Base-by-base conservation (phyloP, 2,113 vertebrate species). In the Oxygymnocypris stewartii region DNA sequence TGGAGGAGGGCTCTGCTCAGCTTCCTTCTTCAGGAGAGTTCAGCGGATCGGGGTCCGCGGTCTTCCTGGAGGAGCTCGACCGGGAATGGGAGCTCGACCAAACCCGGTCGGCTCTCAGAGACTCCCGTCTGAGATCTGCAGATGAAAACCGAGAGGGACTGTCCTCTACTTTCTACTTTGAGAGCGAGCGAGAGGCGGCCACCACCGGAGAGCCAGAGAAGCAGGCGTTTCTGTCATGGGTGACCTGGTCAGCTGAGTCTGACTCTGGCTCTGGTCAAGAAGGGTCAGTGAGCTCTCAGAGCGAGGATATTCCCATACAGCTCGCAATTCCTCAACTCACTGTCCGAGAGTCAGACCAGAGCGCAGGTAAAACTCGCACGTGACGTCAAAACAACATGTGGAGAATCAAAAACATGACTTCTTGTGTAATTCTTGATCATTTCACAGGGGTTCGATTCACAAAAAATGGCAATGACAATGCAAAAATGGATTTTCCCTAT, bases 31-130 rank as follows among this genome's bases (percentile, higher is more conserved):
- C 93, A 18, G 84, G 91, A 79, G 89, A 95, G 88, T 91, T 88
- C 89, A 96, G 94, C 87, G 96, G 95, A 79, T 96, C 96, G 83
- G 93, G 95, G 8, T 96, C 95, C 54, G 92, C 90, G 63, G 90
- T 94, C 86, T 91, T 94, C 91, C 88, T 94, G 90, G 94, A 95
- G 89, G 90, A 92, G 84, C 80, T 90, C 83, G 93, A 93, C 87
- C 86, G 94, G 69, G 92, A 94, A 87, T 92, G 86, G 49, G 88
- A 83, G 85, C 84, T 85, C 40, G 92, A 91, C 44, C 79, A 91
- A 87, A 90, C 88, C 77, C 37, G 14, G 1, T 49, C 47, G 14
- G 80, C 67, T 31, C 75, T 35, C 20, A 51, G 35, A 44, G 69
- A 69, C 61, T 11, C 9, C 0, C 16, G 25, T 4, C 73, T 23